These are phyloP conservation scores for Spilosoma lubricipeda DNA, from an alignment of 2,888 invertebrate genomes.

Conservation along the genomic window DNA sequence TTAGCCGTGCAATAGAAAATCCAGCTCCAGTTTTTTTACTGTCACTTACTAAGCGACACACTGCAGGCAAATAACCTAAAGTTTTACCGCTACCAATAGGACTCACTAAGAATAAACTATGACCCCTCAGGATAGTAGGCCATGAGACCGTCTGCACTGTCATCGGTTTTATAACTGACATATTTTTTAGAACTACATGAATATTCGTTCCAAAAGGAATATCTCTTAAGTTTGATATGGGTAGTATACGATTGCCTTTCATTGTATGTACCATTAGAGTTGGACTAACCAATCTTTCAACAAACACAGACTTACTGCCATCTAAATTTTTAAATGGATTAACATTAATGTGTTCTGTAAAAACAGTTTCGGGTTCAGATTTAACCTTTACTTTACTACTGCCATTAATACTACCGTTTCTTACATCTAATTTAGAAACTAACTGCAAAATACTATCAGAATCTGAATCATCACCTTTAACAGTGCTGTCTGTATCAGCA, in stretches of 20 bases:
- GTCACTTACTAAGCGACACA: slow-evolving; percentile 87
- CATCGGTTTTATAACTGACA: slow-evolving; percentile 74
- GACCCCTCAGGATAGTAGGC: slow-evolving; percentile 89
- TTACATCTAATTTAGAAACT: slow-evolving; percentile 53
- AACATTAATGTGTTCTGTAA: slow-evolving; percentile 51
- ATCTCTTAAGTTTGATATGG: slow-evolving; percentile 64
- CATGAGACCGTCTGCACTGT: slow-evolving; percentile 90
- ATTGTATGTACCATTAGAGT: slow-evolving; percentile 79
- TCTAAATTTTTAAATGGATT: slow-evolving; percentile 78
- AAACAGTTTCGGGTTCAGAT: slow-evolving; percentile 10
- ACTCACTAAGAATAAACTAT: slow-evolving; percentile 88
- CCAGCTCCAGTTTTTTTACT: slow-evolving; percentile 60
- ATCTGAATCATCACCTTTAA: slow-evolving; percentile 52
- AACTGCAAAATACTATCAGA: slow-evolving; percentile 57
- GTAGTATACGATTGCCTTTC: slow-evolving; percentile 66
- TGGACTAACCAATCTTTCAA: slow-evolving; percentile 76
- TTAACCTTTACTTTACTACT: slow-evolving; percentile 13
- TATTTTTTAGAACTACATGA: slow-evolving; percentile 62
- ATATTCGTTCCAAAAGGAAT: slow-evolving; percentile 70
- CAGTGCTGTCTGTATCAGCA: slow-evolving; percentile 27
- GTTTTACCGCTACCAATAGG: slow-evolving; percentile 89
- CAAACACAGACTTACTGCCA: slow-evolving; percentile 70
- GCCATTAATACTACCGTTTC: slow-evolving; percentile 31
- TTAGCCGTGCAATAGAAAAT: slow-evolving; percentile 82
- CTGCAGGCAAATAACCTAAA: slow-evolving; percentile 89